Percentiles rank a stretch among this genome's conserved stretches.
phyloP scores from a whole-genome alignment of 2,888 invertebrate species.

The Capitulum mitella region DNA sequence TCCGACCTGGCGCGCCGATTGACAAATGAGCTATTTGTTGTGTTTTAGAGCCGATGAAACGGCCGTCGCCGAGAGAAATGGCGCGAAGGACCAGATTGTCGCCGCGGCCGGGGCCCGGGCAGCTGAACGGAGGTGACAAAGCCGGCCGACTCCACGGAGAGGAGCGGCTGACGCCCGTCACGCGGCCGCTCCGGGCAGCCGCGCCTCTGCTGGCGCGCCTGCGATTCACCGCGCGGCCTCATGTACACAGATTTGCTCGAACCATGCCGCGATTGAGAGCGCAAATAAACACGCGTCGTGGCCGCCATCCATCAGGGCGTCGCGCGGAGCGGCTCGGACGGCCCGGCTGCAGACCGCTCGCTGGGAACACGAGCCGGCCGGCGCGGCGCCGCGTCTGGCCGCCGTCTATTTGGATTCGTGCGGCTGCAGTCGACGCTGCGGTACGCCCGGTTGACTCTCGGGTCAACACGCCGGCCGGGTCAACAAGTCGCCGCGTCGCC shows the following conservation, averaged over 20 bases:
- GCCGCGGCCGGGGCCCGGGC: not conserved
- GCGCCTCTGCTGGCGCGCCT: too few relatives aligned
- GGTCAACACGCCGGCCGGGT: too few relatives aligned
- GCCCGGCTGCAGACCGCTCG: too few relatives aligned
- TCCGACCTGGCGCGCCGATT: not conserved
- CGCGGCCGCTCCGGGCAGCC: not conserved
- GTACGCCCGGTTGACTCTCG: too few relatives aligned
- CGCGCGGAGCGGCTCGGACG: not conserved
- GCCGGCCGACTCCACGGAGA: not conserved
- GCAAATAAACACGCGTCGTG: not conserved
- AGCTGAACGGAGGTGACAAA: not conserved
- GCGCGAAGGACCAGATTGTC: not conserved
- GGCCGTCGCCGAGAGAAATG: not conserved
- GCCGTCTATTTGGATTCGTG: too few relatives aligned
- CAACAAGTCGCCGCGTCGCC: too few relatives aligned
- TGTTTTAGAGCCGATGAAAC: constrained; percentile 11
- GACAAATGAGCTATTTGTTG: constrained; percentile 15
- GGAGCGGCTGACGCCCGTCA: not conserved
- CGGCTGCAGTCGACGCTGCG: too few relatives aligned
- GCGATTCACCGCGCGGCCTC: too few relatives aligned
- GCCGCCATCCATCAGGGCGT: not conserved
- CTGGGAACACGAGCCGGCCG: too few relatives aligned
- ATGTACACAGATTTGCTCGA: not conserved
- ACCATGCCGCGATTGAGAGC: not conserved
- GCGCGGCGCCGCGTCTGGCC: too few relatives aligned